Evolutionary conservation across 2,888 invertebrate species (phyloP).

Genomic region (Conops quadrifasciatus): DNA sequence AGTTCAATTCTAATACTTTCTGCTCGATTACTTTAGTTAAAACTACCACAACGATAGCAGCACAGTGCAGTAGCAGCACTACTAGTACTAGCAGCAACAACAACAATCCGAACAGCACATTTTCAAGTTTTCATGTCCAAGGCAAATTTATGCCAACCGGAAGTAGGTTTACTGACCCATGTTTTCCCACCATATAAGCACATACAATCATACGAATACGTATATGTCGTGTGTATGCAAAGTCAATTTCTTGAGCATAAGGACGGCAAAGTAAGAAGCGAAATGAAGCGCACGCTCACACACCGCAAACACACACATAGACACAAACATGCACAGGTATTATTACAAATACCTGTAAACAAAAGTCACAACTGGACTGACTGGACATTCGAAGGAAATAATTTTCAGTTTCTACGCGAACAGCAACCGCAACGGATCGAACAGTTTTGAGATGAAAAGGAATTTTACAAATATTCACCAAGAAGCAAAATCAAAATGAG

Average conservation of each 20-base stretch:
- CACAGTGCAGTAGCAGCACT: not conserved
- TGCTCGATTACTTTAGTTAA: no score
- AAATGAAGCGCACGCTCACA: not conserved
- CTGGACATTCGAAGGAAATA: slow-evolving; percentile 27
- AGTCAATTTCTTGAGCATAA: slow-evolving; percentile 15
- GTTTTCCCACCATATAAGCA: slow-evolving; percentile 50
- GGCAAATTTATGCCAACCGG: slow-evolving; percentile 66
- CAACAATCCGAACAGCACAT: slow-evolving; percentile 38
- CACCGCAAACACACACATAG: not conserved
- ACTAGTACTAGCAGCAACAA: slow-evolving; percentile 31
- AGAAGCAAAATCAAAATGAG: no score
- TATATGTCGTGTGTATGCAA: slow-evolving; percentile 18
- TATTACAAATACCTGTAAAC: no score
- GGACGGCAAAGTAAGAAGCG: slow-evolving; percentile 14
- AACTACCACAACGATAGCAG: no score
- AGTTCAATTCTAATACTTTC: no score
- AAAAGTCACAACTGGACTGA: slow-evolving; percentile 17
- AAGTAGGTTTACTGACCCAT: slow-evolving; percentile 67
- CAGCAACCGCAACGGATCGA: slow-evolving; percentile 62
- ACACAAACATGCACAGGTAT: not conserved
- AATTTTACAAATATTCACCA: not conserved
- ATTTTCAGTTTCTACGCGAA: slow-evolving; percentile 59
- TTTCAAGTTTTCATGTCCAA: slow-evolving; percentile 65
- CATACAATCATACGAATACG: slow-evolving; percentile 20
- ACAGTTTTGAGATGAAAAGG: slow-evolving; percentile 37